Base-by-base conservation (phyloP, 2,797 vertebrate genomes). In the Triplophysa yarkandensis region DNA sequence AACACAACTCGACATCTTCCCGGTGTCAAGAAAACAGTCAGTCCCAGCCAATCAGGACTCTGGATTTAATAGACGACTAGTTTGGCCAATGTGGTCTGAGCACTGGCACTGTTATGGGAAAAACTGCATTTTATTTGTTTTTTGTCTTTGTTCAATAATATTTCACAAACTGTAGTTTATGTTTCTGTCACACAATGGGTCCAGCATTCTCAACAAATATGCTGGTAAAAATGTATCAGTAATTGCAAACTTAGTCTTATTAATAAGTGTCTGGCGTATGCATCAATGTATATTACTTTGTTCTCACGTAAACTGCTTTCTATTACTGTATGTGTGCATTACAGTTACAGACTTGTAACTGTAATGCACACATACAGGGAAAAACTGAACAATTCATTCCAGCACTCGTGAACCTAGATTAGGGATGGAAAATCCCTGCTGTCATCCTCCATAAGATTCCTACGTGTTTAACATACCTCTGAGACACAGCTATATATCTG, bases 401-500 rank as follows among this genome's bases (percentile, higher is more conserved):
- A 55, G 62, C 2, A 27, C 41, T 64, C 58, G 68, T 57, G 65
- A 43, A 60, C 46, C 48, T 41, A 48, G 27, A 64, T 36, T 23
- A 30, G 69, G 19, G 41, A 36, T 41, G 69, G 64, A 87, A 82
- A 83, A 85, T 70, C 62, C 61, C 30, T 50, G 82, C 82, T 81
- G 84, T 83, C 86, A 82, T 80, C 63, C 62, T 83, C 82, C 72
- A 79, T 81, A 81, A 71, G 55, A 80, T 81, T 77, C 66, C 44
- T 74, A 54, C 41, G 57, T 52, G 62, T 77, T 90, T 88, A 88
- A 83, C 71, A 72, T 71, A 63, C 88, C 87, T 79, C 0, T 6
- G 81, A 84, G 87, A 83, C 74, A 17, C 60, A 4, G 83, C 81
- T 87, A 83, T 77, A 79, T 76, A 82, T 83, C 83, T 85, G 87